phyloP scores from a whole-genome alignment of 2,113 vertebrate species.

The Synodontis membranacea region DNA sequence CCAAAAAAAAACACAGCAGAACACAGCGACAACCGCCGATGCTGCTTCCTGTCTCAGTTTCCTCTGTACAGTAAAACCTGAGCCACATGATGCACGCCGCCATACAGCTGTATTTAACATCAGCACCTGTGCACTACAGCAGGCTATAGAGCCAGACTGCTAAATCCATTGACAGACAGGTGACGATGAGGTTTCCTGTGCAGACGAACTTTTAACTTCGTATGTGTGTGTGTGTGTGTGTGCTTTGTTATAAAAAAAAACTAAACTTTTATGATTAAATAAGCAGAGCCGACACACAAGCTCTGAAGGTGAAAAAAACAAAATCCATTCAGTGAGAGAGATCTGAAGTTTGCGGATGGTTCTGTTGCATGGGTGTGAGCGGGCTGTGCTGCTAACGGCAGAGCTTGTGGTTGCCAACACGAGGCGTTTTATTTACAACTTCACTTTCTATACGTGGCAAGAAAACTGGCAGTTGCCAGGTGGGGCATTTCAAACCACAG shows the following conservation, averaged over 20 bases:
- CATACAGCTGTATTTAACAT: conserved; percentile 31
- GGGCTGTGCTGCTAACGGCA: conserved; percentile 26
- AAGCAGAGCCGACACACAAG: neutral
- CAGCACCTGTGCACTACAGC: conserved; percentile 20
- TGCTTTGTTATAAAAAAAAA: neutral
- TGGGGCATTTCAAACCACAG: conserved; percentile 53
- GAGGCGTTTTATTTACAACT: conserved; percentile 4
- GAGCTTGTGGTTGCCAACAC: conserved; percentile 12
- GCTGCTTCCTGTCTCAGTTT: conserved; percentile 28
- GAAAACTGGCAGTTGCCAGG: conserved; percentile 62
- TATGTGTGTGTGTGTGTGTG: neutral
- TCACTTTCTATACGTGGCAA: conserved; percentile 49
- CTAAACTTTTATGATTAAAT: neutral
- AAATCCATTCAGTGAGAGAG: neutral
- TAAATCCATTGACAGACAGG: conserved; percentile 23
- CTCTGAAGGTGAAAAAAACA: neutral
- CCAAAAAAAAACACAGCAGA: conserved; percentile 12
- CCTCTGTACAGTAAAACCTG: conserved; percentile 12
- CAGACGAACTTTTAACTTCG: neutral
- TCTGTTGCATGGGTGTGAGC: conserved; percentile 20
- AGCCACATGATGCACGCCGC: neutral
- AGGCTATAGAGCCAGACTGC: neutral
- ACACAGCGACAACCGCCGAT: neutral
- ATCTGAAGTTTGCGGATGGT: neutral
- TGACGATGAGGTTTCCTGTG: conserved; percentile 23